Evolutionary conservation across 2,888 invertebrate genomes (phyloP).

Genomic region (Yponomeuta plumbellus): DNA sequence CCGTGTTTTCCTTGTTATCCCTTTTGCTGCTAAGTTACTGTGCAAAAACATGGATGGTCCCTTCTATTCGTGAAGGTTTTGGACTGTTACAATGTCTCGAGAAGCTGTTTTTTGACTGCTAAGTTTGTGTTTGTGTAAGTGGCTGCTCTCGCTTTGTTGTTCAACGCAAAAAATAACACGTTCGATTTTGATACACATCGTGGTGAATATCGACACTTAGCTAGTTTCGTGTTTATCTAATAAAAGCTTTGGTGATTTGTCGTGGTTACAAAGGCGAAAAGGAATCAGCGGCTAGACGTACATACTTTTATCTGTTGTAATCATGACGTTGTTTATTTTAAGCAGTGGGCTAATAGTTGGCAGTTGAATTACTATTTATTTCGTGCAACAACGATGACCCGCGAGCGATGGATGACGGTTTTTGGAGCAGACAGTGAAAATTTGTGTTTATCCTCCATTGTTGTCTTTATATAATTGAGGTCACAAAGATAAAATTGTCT

Average conservation of each 20-base stretch:
- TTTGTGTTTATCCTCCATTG: not conserved
- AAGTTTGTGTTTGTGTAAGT: constrained; percentile 54
- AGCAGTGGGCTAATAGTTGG: constrained; percentile 14
- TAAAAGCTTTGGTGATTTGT: not conserved
- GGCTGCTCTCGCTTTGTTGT: constrained; percentile 61
- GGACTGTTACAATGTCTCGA: constrained; percentile 29
- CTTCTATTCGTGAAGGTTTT: not conserved
- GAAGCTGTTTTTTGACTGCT: constrained; percentile 37
- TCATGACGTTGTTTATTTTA: constrained; percentile 47
- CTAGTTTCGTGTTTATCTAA: not conserved
- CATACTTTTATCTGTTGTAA: constrained; percentile 8
- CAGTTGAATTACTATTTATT: constrained; percentile 24
- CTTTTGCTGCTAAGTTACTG: constrained; percentile 26
- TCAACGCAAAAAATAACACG: constrained; percentile 52
- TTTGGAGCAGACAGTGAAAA: not conserved
- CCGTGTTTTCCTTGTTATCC: constrained; percentile 26
- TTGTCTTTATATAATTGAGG: constrained; percentile 28
- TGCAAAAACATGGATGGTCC: constrained; percentile 25
- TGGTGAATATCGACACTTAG: constrained; percentile 13
- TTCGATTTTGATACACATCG: constrained; percentile 34
- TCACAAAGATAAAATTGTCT: constrained; percentile 34
- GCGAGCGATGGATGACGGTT: not conserved
- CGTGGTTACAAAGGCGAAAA: not conserved
- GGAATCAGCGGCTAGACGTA: not conserved
- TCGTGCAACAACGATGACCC: constrained; percentile 22